Evolutionary conservation across 1,140 invertebrate species (phyloP).

Genomic region (Plutomurus gul): DNA sequence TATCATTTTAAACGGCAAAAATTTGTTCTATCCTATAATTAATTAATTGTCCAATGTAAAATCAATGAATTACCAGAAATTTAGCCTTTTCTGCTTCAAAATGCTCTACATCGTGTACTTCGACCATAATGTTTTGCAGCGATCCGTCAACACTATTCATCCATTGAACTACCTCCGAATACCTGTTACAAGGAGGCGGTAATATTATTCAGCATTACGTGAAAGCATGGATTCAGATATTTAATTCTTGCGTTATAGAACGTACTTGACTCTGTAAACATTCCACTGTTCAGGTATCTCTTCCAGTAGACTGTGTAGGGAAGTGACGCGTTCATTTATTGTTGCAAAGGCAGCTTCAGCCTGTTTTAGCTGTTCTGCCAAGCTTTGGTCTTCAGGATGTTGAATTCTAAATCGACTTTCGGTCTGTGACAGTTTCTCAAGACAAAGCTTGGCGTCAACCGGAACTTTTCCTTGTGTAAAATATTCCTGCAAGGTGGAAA

Average conservation of each 20-base stretch:
- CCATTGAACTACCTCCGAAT: constrained; percentile 77
- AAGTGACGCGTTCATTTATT: constrained; percentile 70
- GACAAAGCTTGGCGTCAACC: constrained; percentile 24
- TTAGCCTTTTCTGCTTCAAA: constrained; percentile 85
- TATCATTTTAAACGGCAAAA: not conserved
- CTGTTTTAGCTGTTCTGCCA: constrained; percentile 69
- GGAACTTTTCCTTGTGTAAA: constrained; percentile 46
- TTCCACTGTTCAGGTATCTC: constrained; percentile 90
- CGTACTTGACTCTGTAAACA: constrained; percentile 75
- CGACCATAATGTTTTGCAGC: constrained; percentile 78
- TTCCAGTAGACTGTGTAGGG: constrained; percentile 74
- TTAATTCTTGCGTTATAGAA: not conserved
- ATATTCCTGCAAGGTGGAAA: constrained; percentile 10
- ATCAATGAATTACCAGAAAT: constrained; percentile 74
- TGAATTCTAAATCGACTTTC: constrained; percentile 72
- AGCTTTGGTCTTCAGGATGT: constrained; percentile 71
- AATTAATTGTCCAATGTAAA: not conserved
- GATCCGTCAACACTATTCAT: constrained; percentile 83
- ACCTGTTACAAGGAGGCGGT: not conserved
- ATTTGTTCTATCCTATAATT: not conserved
- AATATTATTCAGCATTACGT: not conserved
- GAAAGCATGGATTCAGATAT: not conserved
- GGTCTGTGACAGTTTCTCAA: constrained; percentile 56
- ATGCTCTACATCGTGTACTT: constrained; percentile 81
- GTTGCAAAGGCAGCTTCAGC: constrained; percentile 75